Conservation (phyloP, 2,888 invertebrate species). For the Villa cingulata region DNA sequence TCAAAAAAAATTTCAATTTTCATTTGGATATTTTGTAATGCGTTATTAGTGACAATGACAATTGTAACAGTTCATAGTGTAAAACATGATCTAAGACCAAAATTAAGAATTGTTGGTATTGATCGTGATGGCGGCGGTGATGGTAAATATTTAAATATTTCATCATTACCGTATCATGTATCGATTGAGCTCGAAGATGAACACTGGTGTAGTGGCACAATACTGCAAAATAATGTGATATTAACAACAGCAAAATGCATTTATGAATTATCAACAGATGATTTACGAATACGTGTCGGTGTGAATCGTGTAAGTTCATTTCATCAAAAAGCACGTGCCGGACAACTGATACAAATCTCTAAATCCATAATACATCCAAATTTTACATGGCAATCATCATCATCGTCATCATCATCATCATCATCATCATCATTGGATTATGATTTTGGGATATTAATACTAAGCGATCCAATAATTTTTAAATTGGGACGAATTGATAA, state of each 20-base stretch:
- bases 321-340: too few species aligned
- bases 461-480: not conserved
- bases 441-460: not conserved
- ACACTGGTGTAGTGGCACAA: not conserved
- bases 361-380: not conserved
- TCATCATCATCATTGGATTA: not conserved
- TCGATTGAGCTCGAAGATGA: not conserved
- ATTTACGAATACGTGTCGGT: not conserved
- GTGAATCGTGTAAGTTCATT: not conserved
- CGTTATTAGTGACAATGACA: too few species aligned
- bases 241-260: not conserved
- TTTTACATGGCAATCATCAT: not conserved
- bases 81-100: too few species aligned
- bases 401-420: too few species aligned
- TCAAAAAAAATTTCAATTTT: too few species aligned
- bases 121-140: too few species aligned
- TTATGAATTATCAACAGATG: not conserved
- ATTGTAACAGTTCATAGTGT: too few species aligned
- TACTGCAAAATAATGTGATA: not conserved
- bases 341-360: too few species aligned
- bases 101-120: not conserved
- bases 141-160: not conserved
- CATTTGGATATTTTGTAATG: too few species aligned
- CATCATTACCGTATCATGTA: not conserved
- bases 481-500: not conserved